These are phyloP conservation scores for Latheticus oryzae DNA, from an alignment of 2,888 invertebrate genomes.

Conservation along the genomic window DNA sequence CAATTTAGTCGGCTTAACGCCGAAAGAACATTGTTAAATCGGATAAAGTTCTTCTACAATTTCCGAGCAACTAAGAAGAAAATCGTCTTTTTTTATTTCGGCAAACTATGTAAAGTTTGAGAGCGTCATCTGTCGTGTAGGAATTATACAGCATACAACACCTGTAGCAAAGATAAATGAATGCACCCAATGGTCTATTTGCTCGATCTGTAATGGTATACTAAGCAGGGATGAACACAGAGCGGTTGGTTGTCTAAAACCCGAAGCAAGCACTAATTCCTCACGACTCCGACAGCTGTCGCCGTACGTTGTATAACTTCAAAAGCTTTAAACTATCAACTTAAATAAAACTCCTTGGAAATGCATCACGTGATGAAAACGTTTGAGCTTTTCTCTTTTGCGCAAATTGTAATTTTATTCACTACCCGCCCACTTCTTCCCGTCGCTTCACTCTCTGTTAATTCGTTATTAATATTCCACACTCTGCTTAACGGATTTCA, in stretches of 20 bases:
- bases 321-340: slow-evolving; percentile 42
- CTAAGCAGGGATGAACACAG: slow-evolving; percentile 1
- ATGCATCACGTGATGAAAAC: slow-evolving; percentile 38
- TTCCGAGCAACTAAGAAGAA: slow-evolving; percentile 14
- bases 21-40: slow-evolving; percentile 27
- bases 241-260: slow-evolving; percentile 13
- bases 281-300: slow-evolving; percentile 41
- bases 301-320: slow-evolving; percentile 36
- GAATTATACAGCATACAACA: slow-evolving; percentile 34
- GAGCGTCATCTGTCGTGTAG: slow-evolving; percentile 26
- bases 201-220: slow-evolving; percentile 26
- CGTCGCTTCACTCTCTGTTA: slow-evolving; percentile 43
- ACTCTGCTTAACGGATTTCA: slow-evolving; percentile 48
- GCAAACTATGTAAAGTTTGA: slow-evolving; percentile 24
- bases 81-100: slow-evolving; percentile 13
- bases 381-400: slow-evolving; percentile 30
- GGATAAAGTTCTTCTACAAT: slow-evolving; percentile 33
- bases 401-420: slow-evolving; percentile 41
- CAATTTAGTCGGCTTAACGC: slow-evolving; percentile 24
- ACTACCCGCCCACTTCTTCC: slow-evolving; percentile 32
- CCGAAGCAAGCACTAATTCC: slow-evolving; percentile 37
- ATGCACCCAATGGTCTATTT: slow-evolving; percentile 29
- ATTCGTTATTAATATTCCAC: slow-evolving; percentile 50
- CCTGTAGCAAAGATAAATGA: slow-evolving; percentile 39
- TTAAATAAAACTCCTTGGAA: slow-evolving; percentile 38